Evolutionary conservation across 2,888 invertebrate genomes (phyloP).

Genomic region (Melolontha melolontha): DNA sequence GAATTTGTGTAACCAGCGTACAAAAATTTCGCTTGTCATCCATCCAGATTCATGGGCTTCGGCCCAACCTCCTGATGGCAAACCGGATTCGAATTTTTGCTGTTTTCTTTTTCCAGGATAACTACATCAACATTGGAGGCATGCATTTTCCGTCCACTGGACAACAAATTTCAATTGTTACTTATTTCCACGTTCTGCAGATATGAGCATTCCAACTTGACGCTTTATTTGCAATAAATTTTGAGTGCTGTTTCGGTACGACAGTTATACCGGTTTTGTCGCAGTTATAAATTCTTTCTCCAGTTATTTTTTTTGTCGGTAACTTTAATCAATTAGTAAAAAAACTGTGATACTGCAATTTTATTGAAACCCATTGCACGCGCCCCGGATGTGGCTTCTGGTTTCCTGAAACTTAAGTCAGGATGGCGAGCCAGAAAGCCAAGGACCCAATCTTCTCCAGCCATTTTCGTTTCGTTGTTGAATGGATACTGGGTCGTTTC

Average conservation of each 20-base stretch:
- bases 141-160: background rate
- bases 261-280: background rate
- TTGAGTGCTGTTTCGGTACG: background rate
- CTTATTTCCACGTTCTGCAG: background rate
- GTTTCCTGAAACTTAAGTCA: background rate
- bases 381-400: slow-evolving; percentile 2
- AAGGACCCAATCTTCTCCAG: too few relatives aligned
- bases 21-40: background rate
- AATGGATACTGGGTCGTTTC: too few relatives aligned
- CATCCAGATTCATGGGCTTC: background rate
- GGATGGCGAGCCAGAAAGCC: too few relatives aligned
- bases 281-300: too few relatives aligned
- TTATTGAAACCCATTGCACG: slow-evolving; percentile 3
- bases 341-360: too few relatives aligned
- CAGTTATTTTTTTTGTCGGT: too few relatives aligned
- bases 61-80: background rate
- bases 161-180: slow-evolving; percentile 5
- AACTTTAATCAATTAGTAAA: too few relatives aligned
- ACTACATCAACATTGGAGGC: background rate
- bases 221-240: background rate
- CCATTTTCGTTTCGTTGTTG: too few relatives aligned
- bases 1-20: slow-evolving; percentile 5
- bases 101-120: background rate
- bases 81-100: too few relatives aligned
- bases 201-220: background rate